These are phyloP conservation scores for Harpegnathos saltator DNA, from an alignment of 1,140 invertebrate genomes.

Conservation along the genomic window DNA sequence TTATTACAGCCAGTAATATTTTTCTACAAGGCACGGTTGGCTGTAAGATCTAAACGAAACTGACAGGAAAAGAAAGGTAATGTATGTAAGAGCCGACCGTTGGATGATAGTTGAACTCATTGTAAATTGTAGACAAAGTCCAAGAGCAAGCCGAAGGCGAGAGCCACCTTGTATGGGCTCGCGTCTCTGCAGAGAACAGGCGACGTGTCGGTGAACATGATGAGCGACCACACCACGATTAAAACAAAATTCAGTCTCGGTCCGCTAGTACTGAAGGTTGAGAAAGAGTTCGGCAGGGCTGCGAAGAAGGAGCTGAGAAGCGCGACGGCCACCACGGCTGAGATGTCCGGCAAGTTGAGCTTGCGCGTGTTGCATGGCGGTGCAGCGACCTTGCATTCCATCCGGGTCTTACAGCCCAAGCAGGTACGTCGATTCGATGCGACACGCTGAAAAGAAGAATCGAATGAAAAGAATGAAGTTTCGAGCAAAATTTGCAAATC, in stretches of 20 bases:
- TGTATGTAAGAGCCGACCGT: too few relatives aligned
- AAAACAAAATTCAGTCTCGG: constrained; percentile 93
- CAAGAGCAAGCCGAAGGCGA: constrained; percentile 88
- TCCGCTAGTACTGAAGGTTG: constrained; percentile 91
- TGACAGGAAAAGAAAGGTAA: too few relatives aligned
- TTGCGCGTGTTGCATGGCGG: constrained; percentile 91
- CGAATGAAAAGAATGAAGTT: too few relatives aligned
- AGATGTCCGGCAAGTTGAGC: constrained; percentile 93
- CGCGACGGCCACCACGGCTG: constrained; percentile 93
- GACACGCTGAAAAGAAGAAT: neutral
- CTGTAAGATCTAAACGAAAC: too few relatives aligned
- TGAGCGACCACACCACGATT: constrained; percentile 92
- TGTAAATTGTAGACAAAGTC: constrained; percentile 71
- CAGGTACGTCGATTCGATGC: constrained; percentile 88
- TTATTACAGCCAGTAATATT: too few relatives aligned
- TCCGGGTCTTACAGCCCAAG: constrained; percentile 93
- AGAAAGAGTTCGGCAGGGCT: constrained; percentile 93
- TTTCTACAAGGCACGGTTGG: too few relatives aligned
- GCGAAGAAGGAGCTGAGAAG: constrained; percentile 92
- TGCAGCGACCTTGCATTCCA: constrained; percentile 92
- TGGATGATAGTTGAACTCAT: too few relatives aligned
- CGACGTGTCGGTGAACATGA: constrained; percentile 92
- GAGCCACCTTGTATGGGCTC: constrained; percentile 92
- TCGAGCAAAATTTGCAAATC: too few relatives aligned
- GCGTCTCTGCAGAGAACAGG: constrained; percentile 91